Evolutionary conservation across 2,113 vertebrate species (phyloP).

Genomic region (Carassius gibelio): DNA sequence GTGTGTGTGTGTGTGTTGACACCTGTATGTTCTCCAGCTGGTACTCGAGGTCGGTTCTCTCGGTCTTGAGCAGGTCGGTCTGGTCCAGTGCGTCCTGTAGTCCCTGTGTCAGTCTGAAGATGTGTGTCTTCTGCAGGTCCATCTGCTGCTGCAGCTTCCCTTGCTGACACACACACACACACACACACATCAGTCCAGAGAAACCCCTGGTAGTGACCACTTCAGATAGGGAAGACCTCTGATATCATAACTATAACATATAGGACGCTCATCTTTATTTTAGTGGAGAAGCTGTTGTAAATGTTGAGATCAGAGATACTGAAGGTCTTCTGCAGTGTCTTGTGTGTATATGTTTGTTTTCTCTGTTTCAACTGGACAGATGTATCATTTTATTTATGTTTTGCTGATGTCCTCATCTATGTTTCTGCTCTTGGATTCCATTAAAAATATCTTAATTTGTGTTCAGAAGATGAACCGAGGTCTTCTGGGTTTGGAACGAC

Average conservation of each 20-base stretch:
- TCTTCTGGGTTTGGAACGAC: too few species aligned
- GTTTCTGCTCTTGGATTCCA: too few species aligned
- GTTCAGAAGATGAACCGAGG: too few species aligned
- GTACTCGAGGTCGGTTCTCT: slow-evolving; percentile 94
- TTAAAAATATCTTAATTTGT: too few species aligned
- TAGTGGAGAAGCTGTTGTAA: too few species aligned
- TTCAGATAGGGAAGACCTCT: background rate
- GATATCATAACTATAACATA: too few species aligned
- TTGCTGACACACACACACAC: slow-evolving; percentile 77
- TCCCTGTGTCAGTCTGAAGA: slow-evolving; percentile 96
- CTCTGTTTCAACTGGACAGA: background rate
- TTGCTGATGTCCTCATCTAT: too few species aligned
- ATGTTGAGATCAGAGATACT: too few species aligned
- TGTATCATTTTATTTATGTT: too few species aligned
- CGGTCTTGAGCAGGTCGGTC: slow-evolving; percentile 96
- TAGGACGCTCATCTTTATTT: too few species aligned
- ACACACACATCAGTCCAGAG: background rate
- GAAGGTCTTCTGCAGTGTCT: too few species aligned
- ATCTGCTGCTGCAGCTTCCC: slow-evolving; percentile 98
- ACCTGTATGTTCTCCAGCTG: slow-evolving; percentile 99
- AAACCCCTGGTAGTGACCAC: background rate
- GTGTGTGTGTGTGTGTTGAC: background rate
- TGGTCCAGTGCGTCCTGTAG: slow-evolving; percentile 96
- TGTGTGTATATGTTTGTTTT: background rate
- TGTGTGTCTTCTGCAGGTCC: slow-evolving; percentile 97